Evolutionary conservation across 2,113 vertebrate genomes (phyloP).

Genomic region (Catharus bicknelli): DNA sequence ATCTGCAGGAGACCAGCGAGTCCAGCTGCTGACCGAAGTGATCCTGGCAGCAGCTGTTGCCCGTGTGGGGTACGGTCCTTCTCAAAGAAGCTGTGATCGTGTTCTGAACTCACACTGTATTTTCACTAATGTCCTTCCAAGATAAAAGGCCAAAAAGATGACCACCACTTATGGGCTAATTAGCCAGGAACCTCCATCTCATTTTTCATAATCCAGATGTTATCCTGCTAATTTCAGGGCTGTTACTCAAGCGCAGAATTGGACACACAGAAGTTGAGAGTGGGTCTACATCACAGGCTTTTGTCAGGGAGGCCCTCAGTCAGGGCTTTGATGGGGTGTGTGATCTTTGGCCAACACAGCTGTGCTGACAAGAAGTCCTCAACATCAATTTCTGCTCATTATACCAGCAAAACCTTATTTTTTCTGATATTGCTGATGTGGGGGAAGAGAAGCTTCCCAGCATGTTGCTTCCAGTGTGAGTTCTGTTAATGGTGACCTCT

Average conservation of each 20-base stretch:
- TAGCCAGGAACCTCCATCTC: background rate
- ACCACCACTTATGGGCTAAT: background rate
- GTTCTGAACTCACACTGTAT: background rate
- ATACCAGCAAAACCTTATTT: background rate
- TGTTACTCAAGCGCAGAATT: background rate
- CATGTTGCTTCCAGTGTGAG: background rate
- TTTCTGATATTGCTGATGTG: background rate
- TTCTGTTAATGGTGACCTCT: background rate
- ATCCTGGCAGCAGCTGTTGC: slow-evolving; percentile 21
- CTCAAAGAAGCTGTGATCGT: background rate
- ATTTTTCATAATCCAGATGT: background rate
- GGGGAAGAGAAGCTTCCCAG: background rate
- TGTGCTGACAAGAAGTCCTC: slow-evolving; percentile 33
- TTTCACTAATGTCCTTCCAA: slow-evolving; percentile 15
- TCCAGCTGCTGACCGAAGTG: background rate
- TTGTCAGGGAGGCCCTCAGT: background rate
- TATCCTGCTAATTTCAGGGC: slow-evolving; percentile 17
- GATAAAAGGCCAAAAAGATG: background rate
- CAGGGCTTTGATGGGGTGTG: slow-evolving; percentile 27
- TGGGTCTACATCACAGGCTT: background rate
- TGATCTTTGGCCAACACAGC: slow-evolving; percentile 57
- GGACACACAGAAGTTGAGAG: background rate
- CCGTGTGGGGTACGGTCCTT: background rate
- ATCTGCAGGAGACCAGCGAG: background rate
- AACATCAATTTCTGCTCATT: background rate